Conservation (phyloP, 2,888 invertebrate species). For the Acronicta leporina region DNA sequence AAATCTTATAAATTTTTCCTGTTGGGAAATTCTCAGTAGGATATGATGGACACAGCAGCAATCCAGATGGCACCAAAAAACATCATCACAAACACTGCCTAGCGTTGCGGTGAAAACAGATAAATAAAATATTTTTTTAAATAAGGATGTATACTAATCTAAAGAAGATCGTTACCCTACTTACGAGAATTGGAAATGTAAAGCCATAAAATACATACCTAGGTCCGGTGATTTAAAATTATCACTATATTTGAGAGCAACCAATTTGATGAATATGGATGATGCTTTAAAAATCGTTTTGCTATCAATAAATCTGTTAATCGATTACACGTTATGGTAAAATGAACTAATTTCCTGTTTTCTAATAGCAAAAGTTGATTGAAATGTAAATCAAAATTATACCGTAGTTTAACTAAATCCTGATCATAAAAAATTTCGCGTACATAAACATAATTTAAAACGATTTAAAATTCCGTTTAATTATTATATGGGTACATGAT, state of each 20-base stretch:
- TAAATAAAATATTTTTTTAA: background rate
- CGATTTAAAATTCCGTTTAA: constrained; percentile 1
- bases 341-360: constrained; percentile 44
- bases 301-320: background rate
- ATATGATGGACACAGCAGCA: too few species aligned
- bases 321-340: constrained; percentile 23
- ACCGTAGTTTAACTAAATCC: background rate
- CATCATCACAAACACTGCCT: background rate
- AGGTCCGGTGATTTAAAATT: constrained; percentile 19
- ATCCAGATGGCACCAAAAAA: too few species aligned
- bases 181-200: constrained; percentile 18
- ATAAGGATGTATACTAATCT: background rate
- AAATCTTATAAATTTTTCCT: too few species aligned
- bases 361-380: constrained; percentile 15
- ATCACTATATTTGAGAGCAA: constrained; percentile 4
- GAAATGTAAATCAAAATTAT: constrained; percentile 31
- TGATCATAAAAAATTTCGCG: background rate
- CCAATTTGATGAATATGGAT: constrained; percentile 27
- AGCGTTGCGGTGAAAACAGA: too few species aligned
- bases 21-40: too few species aligned
- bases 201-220: constrained; percentile 24
- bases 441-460: background rate
- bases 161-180: constrained; percentile 19
- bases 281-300: constrained; percentile 2
- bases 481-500: background rate